Evolutionary conservation across 2,797 vertebrate species (phyloP), one percentile per base, ranked within the genome.

Genomic region (Etheostoma perlongum): DNA sequence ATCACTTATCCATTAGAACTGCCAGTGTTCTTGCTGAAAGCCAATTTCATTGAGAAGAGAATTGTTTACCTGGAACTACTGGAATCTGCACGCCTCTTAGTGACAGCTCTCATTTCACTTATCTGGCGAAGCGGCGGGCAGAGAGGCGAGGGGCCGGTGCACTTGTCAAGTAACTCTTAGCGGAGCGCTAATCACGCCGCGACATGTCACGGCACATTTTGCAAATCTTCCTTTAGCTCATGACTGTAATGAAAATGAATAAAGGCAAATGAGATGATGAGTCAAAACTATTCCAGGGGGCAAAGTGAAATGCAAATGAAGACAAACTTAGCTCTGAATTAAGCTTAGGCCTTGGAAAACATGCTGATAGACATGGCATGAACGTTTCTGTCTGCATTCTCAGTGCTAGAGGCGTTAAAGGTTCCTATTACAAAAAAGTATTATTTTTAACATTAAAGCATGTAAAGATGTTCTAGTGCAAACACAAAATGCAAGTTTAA

Each of bases 211-310:
- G 36, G 70, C 67, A 51, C 68, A 68, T 82, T 88, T 8, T 83
- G 69, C 78, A 82, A 72, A 81, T 80, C 78, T 74, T 14, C 61
- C 57, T 78, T 81, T 75, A 78, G 70, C 72, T 75, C 49, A 36
- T n/a, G 49, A 78, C 48, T 67, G 72, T 61, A 82, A 82, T 81
- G 67, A 73, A 78, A 80, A 85, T 57, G 49, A 78, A 86, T 71
- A 63, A 86, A 78, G 73, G 74, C 76, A 85, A 89, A 83, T 72
- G 77, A 84, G 80, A 78, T 4, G 64, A 70, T 25, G 65, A 82
- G 79, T 85, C 76, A 81, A 72, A 84, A 62, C 67, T 63, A 69
- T 81, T 77, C 60, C 64, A 23, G 72, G 53, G 66, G 68, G 71
- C 60, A 30, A 59, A 33, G 23, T 65, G 59, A 72, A 79, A 81